Conservation (phyloP, 2,888 invertebrate genomes). For the Plemyria rubiginata region DNA sequence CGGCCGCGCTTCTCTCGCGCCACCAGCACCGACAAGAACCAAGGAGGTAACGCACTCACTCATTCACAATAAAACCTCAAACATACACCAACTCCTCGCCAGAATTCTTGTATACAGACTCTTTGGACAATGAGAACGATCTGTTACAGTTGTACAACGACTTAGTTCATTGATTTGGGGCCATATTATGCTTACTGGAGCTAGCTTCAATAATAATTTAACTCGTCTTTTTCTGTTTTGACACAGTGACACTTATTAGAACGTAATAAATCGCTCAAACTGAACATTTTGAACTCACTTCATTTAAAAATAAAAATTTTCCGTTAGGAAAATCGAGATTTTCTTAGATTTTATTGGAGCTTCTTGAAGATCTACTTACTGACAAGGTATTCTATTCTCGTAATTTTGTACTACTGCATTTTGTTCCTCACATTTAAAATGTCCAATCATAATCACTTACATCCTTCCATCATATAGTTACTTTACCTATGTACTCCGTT, state of each 20-base stretch:
- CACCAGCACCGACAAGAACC: constrained; percentile 80
- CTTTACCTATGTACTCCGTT: constrained; percentile 1
- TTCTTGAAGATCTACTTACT: not conserved
- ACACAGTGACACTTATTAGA: no score
- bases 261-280: not conserved
- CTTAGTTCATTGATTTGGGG: not conserved
- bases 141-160: not conserved
- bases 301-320: not conserved
- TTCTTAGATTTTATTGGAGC: not conserved
- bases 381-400: not conserved
- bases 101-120: no score
- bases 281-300: not conserved
- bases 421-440: constrained; percentile 8
- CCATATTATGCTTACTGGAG: no score
- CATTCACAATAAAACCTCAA: constrained; percentile 10
- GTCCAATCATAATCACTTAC: constrained; percentile 5
- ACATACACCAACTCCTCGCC: not conserved
- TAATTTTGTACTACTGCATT: constrained; percentile 4
- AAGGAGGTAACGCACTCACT: constrained; percentile 63
- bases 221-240: no score
- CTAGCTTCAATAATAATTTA: no score
- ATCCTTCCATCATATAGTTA: not conserved
- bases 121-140: not conserved
- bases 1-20: constrained; percentile 82
- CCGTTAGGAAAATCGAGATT: not conserved